These are phyloP conservation scores for Calameuta idolon DNA, from an alignment of 2,888 invertebrate species.

Conservation along the genomic window DNA sequence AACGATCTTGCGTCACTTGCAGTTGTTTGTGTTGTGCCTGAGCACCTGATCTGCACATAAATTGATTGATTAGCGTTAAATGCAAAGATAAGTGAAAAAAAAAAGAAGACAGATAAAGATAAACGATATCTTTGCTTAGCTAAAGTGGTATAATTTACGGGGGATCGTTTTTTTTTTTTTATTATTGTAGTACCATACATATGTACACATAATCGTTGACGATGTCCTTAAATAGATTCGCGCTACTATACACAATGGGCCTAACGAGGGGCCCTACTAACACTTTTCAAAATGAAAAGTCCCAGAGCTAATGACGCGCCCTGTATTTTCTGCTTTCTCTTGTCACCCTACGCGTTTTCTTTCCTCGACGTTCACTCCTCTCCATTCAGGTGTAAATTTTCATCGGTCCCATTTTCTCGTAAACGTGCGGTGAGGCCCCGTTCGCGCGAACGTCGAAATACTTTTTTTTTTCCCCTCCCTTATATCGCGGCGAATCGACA, in stretches of 20 bases:
- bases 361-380: slow-evolving; percentile 13
- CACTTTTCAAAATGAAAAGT: slow-evolving; percentile 4
- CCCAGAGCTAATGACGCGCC: slow-evolving; percentile 32
- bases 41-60: neutral
- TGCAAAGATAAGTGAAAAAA: neutral
- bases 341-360: no score
- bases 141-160: neutral
- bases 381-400: slow-evolving; percentile 43
- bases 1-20: neutral
- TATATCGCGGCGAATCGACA: slow-evolving; percentile 6
- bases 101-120: neutral
- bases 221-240: neutral
- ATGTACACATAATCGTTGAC: neutral
- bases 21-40: neutral
- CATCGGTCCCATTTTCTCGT: neutral
- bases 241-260: slow-evolving; percentile 29
- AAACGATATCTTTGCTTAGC: neutral
- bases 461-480: neutral
- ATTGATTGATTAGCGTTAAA: neutral
- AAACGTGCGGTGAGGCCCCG: neutral
- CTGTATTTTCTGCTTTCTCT: neutral
- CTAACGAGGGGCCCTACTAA: slow-evolving; percentile 31
- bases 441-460: neutral
- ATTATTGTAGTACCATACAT: neutral
- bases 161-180: neutral